A percentile compares a stretch with the other conserved stretches of the same genome.
Evolutionary conservation across 2,113 vertebrate genomes (phyloP).

Genomic region (Oncorhynchus kisutch): DNA sequence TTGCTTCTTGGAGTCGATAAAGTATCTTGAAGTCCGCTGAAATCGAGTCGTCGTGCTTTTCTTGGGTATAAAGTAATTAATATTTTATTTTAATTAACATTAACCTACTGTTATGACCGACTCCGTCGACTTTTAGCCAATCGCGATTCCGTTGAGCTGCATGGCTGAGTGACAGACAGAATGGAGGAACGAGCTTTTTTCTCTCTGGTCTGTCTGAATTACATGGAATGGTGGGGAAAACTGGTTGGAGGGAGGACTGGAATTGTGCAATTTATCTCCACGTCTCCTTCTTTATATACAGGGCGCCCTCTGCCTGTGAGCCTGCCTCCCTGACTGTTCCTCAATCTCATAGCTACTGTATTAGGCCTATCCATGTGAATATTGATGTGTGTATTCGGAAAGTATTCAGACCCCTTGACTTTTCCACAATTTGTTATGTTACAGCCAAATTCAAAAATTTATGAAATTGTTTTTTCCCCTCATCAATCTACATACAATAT

Average conservation of each 20-base stretch:
- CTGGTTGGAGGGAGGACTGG: not conserved
- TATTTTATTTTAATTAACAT: not conserved
- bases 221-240: conserved; percentile 38
- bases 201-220: not conserved
- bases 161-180: not conserved
- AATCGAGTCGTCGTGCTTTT: not conserved
- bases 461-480: no score
- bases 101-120: not conserved
- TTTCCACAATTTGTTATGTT: no score
- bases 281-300: not conserved
- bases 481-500: no score
- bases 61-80: not conserved
- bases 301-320: conserved; percentile 42
- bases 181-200: not conserved
- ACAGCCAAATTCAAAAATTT: no score
- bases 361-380: no score
- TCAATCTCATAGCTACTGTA: not conserved
- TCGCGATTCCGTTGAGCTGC: not conserved
- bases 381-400: no score
- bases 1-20: not conserved
- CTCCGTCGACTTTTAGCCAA: not conserved
- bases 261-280: not conserved
- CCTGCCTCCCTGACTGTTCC: not conserved
- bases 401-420: no score
- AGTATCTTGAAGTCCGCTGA: not conserved